Base-by-base conservation (phyloP, 2,888 invertebrate species). In the Pseudanteris insignis region DNA sequence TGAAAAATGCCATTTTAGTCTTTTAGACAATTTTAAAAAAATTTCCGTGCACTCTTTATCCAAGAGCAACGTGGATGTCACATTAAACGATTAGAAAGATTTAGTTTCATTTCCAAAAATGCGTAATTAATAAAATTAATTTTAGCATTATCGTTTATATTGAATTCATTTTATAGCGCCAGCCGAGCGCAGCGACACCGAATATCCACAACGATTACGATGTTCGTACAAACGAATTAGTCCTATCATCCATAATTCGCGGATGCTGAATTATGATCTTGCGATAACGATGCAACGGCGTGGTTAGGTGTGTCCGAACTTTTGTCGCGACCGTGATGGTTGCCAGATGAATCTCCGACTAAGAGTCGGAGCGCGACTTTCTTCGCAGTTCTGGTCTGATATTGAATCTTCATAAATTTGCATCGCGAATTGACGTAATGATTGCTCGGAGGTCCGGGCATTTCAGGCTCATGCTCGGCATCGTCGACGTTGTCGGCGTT, bases 341-440 rank as follows among this genome's bases (percentile, higher is more conserved):
- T 29, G 34, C 29, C 26, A 44, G 37, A 36, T 24, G 32, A 36
- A 25, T 40, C 26, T 10, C 12, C 13, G 10, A 1, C 9, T 6
- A 37, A 55, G 33, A 40, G 50, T 18, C 44, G 24, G 13, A 6
- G 12, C 32, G 33, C 18, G 32, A 41, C 32, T 32, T 44, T 60
- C 48, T 40, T 57, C 26, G 32, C 41, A 47, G 53, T 40, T 67
- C 64, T 40, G 66, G 54, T 64, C 69, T 68, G 53, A 70, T 72
- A 73, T 73, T 70, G 66, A 72, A 72, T 72, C 72, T 72, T 70
- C 73, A 74, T 74, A 73, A 73, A 74, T 72, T 73, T 74, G 70
- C 74, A 74, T 74, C 48, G 51, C 44, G 69, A 70, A 73, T 74
- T 73, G 69, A 66, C 66, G 65, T 73, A 72, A 73, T 67, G 71